Percentiles rank a stretch among this genome's conserved stretches.
These are phyloP conservation scores for Mystacides longicornis DNA, from an alignment of 2,888 invertebrate species.

Conservation along the genomic window DNA sequence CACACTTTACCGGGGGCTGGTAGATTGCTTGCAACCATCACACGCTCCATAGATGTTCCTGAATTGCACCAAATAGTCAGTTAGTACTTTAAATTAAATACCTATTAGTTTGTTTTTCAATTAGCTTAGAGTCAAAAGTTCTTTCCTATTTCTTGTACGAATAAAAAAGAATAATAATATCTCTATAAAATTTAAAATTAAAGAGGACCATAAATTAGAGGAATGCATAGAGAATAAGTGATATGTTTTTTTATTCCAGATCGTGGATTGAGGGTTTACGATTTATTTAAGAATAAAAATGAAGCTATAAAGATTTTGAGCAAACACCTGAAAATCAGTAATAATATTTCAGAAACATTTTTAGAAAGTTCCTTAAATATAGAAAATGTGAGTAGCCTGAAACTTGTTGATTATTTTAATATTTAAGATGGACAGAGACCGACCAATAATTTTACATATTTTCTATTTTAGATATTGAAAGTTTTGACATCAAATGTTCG, in stretches of 20 bases:
- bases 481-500: constrained; percentile 3
- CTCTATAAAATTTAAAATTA: too few relatives aligned
- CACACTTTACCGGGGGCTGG: constrained; percentile 45
- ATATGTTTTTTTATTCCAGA: constrained; percentile 34
- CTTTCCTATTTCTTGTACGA: too few relatives aligned
- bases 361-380: constrained; percentile 44
- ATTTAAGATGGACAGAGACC: not conserved
- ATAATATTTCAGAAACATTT: constrained; percentile 38
- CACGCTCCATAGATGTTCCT: constrained; percentile 48
- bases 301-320: constrained; percentile 38
- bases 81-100: constrained; percentile 32
- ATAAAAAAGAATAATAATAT: too few relatives aligned
- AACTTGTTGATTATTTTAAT: not conserved
- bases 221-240: not conserved
- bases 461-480: not conserved
- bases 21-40: constrained; percentile 45
- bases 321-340: constrained; percentile 34
- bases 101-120: too few relatives aligned
- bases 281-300: constrained; percentile 44
- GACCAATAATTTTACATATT: not conserved
- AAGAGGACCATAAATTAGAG: not conserved
- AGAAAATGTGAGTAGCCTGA: constrained; percentile 42
- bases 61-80: constrained; percentile 45
- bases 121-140: too few relatives aligned
- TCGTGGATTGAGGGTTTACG: constrained; percentile 45